Evolutionary conservation across 2,797 vertebrate genomes (phyloP).

Genomic region (Pampus argenteus): DNA sequence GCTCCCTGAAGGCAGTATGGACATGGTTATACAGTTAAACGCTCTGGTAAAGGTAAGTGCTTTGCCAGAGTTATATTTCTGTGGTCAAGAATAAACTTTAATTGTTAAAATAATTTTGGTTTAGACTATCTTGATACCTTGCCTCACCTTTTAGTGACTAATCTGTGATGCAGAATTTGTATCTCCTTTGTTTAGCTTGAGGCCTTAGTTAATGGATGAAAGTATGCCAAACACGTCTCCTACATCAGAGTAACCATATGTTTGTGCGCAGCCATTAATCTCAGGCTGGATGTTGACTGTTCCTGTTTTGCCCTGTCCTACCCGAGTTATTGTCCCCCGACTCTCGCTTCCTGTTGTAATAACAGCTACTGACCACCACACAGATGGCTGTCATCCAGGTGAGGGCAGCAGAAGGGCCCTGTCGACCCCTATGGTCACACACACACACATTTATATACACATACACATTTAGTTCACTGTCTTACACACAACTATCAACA

Average conservation of each 20-base stretch:
- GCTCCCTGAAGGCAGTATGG: background rate
- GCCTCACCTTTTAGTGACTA: slow-evolving; percentile 37
- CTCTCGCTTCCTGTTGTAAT: slow-evolving; percentile 73
- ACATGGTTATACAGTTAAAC: background rate
- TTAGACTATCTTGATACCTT: background rate
- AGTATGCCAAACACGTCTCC: slow-evolving; percentile 76
- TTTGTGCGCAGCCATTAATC: slow-evolving; percentile 76
- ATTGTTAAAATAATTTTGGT: background rate
- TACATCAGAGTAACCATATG: slow-evolving; percentile 80
- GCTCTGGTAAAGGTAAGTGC: background rate
- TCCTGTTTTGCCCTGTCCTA: slow-evolving; percentile 70
- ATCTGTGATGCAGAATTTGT: slow-evolving; percentile 54
- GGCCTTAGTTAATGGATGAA: slow-evolving; percentile 56
- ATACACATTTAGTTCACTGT: slow-evolving; percentile 36
- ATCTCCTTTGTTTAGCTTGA: slow-evolving; percentile 50
- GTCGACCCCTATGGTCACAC: slow-evolving; percentile 59
- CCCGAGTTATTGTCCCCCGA: slow-evolving; percentile 61
- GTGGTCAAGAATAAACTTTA: slow-evolving; percentile 11
- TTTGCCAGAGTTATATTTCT: background rate
- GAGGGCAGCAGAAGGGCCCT: slow-evolving; percentile 75
- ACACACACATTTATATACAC: slow-evolving; percentile 25
- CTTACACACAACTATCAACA: slow-evolving; percentile 55
- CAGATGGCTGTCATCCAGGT: slow-evolving; percentile 81
- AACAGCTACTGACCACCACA: slow-evolving; percentile 70
- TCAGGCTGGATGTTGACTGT: slow-evolving; percentile 73